Percentiles rank a stretch among this genome's conserved stretches.
These are phyloP conservation scores for Theristicus caerulescens DNA, from an alignment of 2,113 vertebrate genomes.

Conservation along the genomic window DNA sequence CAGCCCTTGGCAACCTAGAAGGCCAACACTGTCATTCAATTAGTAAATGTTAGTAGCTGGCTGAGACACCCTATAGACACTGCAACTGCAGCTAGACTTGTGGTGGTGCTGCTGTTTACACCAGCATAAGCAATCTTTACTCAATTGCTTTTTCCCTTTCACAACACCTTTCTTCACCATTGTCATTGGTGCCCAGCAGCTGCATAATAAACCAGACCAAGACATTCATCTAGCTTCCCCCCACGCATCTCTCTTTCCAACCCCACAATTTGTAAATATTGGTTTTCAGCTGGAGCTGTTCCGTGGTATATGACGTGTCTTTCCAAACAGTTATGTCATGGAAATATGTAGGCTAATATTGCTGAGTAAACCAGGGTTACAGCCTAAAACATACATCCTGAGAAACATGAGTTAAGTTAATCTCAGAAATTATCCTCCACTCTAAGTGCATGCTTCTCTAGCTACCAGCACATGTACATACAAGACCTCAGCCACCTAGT, in stretches of 20 bases:
- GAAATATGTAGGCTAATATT: neutral
- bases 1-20: neutral
- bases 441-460: neutral
- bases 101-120: neutral
- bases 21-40: neutral
- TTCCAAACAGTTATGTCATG: neutral
- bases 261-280: neutral
- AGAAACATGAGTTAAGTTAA: neutral
- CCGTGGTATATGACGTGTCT: neutral
- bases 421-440: neutral
- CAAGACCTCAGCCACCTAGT: neutral
- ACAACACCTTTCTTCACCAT: neutral
- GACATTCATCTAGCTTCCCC: neutral
- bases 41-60: neutral
- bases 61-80: neutral
- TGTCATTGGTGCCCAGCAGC: neutral
- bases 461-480: neutral
- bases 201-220: neutral
- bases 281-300: neutral
- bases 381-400: neutral
- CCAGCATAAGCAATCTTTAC: neutral
- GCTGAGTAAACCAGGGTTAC: neutral
- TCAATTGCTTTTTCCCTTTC: neutral
- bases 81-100: neutral
- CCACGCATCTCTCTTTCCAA: neutral